phyloP scores from a whole-genome alignment of 2,888 invertebrate species.

The Cheilosia impressa region DNA sequence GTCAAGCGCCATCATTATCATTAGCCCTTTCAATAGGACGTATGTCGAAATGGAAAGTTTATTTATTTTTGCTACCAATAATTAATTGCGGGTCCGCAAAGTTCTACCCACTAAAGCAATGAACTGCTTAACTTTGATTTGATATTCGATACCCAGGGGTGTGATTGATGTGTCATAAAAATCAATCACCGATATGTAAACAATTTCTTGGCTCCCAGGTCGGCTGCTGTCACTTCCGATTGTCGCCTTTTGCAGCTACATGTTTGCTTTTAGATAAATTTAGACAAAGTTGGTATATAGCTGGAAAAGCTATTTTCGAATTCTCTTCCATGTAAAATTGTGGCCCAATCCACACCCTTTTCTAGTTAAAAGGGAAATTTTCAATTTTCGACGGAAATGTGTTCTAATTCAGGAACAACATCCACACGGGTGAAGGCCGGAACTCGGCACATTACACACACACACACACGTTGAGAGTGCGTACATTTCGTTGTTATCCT shows the following conservation, averaged over 20 bases:
- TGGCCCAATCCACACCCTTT: slow-evolving; percentile 40
- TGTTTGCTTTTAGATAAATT: slow-evolving; percentile 14
- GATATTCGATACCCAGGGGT: slow-evolving; percentile 32
- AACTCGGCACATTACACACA: too few species aligned
- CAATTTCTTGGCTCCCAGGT: slow-evolving; percentile 1
- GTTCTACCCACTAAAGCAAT: slow-evolving; percentile 17
- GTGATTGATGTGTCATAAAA: slow-evolving; percentile 50
- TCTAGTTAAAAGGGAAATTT: slow-evolving; percentile 42
- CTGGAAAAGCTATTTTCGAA: slow-evolving; percentile 11
- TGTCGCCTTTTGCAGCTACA: neutral
- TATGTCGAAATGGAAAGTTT: neutral
- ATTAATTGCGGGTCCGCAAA: slow-evolving; percentile 36
- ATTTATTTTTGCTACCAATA: slow-evolving; percentile 37
- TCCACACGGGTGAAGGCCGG: neutral
- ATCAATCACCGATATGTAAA: slow-evolving; percentile 42
- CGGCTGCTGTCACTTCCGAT: neutral
- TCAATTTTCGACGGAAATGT: slow-evolving; percentile 51
- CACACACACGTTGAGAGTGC: neutral
- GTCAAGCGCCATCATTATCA: slow-evolving; percentile 9
- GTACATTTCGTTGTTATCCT: slow-evolving; percentile 36
- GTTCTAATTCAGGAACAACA: slow-evolving; percentile 31
- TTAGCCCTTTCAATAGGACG: slow-evolving; percentile 3
- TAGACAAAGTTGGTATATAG: neutral
- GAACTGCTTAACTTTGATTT: slow-evolving; percentile 15
- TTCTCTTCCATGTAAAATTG: neutral